A percentile compares a stretch with the other conserved stretches of the same genome.
phyloP scores from a whole-genome alignment of 1,140 invertebrate genomes.

The Rhopalosiphum maidis region DNA sequence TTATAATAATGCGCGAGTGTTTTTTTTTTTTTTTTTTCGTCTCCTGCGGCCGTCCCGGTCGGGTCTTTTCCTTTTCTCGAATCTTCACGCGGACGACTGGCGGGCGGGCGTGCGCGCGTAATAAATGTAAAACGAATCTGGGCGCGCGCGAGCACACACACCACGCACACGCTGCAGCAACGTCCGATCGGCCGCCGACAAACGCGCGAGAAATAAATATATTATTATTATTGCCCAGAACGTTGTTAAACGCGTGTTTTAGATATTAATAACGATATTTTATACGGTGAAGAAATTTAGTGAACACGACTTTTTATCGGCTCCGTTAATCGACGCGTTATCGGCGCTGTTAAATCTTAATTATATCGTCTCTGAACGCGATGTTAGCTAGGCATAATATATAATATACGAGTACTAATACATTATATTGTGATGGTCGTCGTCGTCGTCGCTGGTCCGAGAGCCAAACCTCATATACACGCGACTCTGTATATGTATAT shows the following conservation, averaged over 20 bases:
- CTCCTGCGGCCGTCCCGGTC: neutral
- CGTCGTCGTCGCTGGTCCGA: neutral
- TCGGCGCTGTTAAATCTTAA: constrained; percentile 47
- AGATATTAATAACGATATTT: constrained; percentile 12
- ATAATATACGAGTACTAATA: neutral
- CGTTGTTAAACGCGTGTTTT: neutral
- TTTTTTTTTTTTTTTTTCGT: neutral
- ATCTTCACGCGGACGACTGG: neutral
- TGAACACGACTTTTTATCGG: constrained; percentile 32
- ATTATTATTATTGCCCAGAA: neutral
- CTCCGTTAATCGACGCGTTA: constrained; percentile 29
- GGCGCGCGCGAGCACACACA: constrained; percentile 2
- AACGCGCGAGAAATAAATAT: constrained; percentile 32
- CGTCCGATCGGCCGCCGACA: constrained; percentile 21
- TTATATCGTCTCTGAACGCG: constrained; percentile 1
- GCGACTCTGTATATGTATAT: neutral
- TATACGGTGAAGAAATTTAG: neutral
- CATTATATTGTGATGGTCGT: neutral
- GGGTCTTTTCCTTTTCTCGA: neutral
- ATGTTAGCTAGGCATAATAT: neutral
- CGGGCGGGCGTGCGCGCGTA: neutral
- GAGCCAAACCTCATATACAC: neutral
- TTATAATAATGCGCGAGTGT: neutral
- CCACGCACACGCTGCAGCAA: neutral
- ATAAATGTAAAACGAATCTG: neutral